Base-by-base conservation (phyloP, 2,797 vertebrate genomes). In the Cynodonichthys magdalenae region DNA sequence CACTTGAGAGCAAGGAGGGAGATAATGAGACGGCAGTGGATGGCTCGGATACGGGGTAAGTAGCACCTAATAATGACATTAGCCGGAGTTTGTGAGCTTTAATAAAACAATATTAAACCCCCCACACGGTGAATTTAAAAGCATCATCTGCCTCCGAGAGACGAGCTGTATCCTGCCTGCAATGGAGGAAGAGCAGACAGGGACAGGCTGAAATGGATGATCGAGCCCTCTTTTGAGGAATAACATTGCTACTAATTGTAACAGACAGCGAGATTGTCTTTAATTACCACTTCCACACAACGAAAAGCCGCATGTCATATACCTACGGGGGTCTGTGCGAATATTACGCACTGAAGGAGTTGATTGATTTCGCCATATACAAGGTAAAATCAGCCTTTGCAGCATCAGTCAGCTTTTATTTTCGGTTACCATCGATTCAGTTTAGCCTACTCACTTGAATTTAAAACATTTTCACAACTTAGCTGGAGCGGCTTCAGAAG, bases 101-200 rank as follows among this genome's bases (percentile, higher is more conserved):
- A 6, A 31, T 46, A n/a, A 45, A 48, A 42, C 11, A 6, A 31
- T 8, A 31, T 6, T 3, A 31, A 31, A 31, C 8, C 54, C 15
- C 8, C 0, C 27, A 7, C 0, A 4, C 6, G 31, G 42, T 11
- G 12, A 27, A 69, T 15, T 1, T 42, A 0, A 15, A 3, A 29
- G 55, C 74, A 53, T 51, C 27, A 27, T 65, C 58, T n/a, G 48
- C 53, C 59, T 56, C 67, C 64, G 17, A 46, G 72, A 69, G 53
- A 64, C 55, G 8, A 58, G 50, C 81, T 69, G 75, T 72, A 75
- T 68, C 75, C 58, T 62, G 75, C 60, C 81, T 51, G 84, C 84
- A 82, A 84, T 87, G 88, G 88, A 77, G 87, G 83, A n/a, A n/a
- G n/a, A 81, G 64, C 66, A 65, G 81, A 53, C 81, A 49, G 69